Evolutionary conservation across 2,888 invertebrate species (phyloP).

Genomic region (Drepanosiphum platanoidis): DNA sequence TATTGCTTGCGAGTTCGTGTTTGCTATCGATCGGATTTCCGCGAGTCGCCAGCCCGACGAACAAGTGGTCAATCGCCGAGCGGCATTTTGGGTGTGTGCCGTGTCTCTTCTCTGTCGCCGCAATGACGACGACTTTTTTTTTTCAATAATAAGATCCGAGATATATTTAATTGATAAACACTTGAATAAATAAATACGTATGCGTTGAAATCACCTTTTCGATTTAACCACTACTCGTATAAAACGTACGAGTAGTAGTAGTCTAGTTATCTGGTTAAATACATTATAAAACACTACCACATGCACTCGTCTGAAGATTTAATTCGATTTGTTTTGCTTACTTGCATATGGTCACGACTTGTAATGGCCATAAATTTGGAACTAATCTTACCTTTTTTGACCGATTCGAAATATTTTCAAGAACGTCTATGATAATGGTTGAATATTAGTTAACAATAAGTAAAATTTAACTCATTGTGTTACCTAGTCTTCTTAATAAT

Average conservation of each 20-base stretch:
- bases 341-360: too few species aligned
- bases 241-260: neutral
- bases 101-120: neutral
- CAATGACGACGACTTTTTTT: neutral
- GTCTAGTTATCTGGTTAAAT: neutral
- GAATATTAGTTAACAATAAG: too few species aligned
- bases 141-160: neutral
- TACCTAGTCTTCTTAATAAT: too few species aligned
- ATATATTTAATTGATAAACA: conserved; percentile 7
- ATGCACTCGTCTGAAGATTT: too few species aligned
- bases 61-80: neutral
- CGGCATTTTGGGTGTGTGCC: conserved; percentile 35
- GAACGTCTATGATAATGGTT: too few species aligned
- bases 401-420: too few species aligned
- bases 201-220: neutral
- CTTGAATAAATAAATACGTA: neutral
- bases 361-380: too few species aligned
- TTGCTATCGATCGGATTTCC: neutral
- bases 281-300: too few species aligned
- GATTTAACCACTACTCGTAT: too few species aligned
- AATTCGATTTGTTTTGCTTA: too few species aligned
- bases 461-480: too few species aligned
- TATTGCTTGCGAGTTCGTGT: neutral
- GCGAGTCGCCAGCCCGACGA: neutral
- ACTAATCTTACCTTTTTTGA: too few species aligned